phyloP scores from a whole-genome alignment of 2,888 invertebrate species.

The Nymphalis c-album region DNA sequence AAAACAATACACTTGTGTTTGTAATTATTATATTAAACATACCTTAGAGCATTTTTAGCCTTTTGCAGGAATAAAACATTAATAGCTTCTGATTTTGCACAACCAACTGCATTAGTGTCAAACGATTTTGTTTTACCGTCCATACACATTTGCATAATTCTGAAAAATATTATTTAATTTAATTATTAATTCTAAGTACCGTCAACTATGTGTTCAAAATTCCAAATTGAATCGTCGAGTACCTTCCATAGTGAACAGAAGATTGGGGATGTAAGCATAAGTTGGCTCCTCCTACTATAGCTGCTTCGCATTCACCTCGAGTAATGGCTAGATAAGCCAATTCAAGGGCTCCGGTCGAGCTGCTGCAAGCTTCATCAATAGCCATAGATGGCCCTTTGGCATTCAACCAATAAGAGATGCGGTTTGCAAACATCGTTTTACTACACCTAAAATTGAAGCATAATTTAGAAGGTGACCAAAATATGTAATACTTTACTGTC shows the following conservation, averaged over 20 bases:
- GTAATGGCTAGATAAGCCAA: conserved; percentile 56
- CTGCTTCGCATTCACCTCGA: conserved; percentile 68
- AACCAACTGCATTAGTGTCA: conserved; percentile 89
- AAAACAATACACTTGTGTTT: no score
- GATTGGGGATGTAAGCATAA: conserved; percentile 81
- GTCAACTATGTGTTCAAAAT: neutral
- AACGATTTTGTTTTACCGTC: conserved; percentile 94
- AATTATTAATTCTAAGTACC: neutral
- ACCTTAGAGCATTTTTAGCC: conserved; percentile 80
- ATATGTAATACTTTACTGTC: no score
- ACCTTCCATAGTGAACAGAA: conserved; percentile 61
- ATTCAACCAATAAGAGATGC: conserved; percentile 70
- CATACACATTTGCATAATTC: conserved; percentile 77
- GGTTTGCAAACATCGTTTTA: conserved; percentile 66
- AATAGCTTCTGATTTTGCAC: conserved; percentile 87
- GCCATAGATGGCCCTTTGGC: conserved; percentile 63
- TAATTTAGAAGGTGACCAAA: neutral
- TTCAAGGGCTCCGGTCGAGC: conserved; percentile 56
- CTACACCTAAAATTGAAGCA: conserved; percentile 48
- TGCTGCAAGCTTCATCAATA: conserved; percentile 59
- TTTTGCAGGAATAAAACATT: conserved; percentile 86
- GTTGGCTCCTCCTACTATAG: conserved; percentile 83
- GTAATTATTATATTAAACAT: conserved; percentile 1
- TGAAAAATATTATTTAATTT: conserved; percentile 34
- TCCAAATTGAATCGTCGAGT: conserved; percentile 3